Base-by-base conservation (phyloP, 2,113 vertebrate genomes). In the Anolis carolinensis region DNA sequence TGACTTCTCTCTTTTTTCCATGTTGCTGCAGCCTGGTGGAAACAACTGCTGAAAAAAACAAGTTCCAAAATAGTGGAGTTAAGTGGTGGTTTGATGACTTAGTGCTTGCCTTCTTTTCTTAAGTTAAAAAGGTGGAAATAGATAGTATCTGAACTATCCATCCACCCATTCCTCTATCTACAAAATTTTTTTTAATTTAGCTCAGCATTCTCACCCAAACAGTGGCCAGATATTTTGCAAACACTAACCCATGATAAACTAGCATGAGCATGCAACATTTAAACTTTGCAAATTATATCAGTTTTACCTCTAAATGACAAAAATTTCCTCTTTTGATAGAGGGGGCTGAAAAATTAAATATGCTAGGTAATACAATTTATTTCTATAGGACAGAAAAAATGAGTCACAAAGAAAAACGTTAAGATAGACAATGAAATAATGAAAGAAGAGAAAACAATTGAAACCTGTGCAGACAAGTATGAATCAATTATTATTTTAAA, bases 401-500 rank as follows among this genome's bases (percentile, higher is more conserved):
- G 14, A 89, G 70, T 77, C 75, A 88, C 75, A 84, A 71, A 48
- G 9, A 4, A 13, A n/a, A 30, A 21, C 34, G 79, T n/a, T 86
- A 55, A 16, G 13, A 81, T 74, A 92, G 90, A 93, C 85, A 92
- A 91, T 89, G 90, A 88, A 50, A 75, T 13, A 71, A 84, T 34
- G 83, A 90, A 87, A 90, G 82, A 85, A 93, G 94, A 85, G 85
- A 82, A 89, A 73, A 94, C 90, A 84, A 86, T 82, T 89, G 93
- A 95, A 93, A 83, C 89, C 82, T 88, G 80, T 83, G 86, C 88
- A 93, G 92, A 91, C 90, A 91, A 93, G 89, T 92, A 91, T 92
- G 91, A 93, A 94, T 94, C 95, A 94, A 88, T 90, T 93, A 90
- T 88, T 93, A 91, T 81, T 73, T 89, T 18, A 85, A 93, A 94